Percentiles rank a stretch among this genome's conserved stretches.
These are phyloP conservation scores for Siniperca chuatsi DNA, from an alignment of 2,113 vertebrate genomes.

Conservation along the genomic window DNA sequence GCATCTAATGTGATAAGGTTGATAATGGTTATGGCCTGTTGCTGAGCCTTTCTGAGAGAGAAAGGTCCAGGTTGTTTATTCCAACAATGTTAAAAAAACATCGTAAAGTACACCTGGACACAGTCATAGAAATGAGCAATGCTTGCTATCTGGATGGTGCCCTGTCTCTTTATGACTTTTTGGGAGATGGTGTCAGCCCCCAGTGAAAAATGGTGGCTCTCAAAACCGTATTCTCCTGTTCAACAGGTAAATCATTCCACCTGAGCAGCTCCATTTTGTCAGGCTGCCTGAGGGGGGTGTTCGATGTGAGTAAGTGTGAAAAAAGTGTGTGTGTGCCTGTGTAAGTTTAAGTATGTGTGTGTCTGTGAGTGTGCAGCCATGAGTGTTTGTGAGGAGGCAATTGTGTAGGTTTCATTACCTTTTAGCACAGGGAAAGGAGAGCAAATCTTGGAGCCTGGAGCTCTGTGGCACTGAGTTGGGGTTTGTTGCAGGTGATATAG, in stretches of 20 bases:
- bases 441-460: constrained; percentile 17
- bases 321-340: background rate
- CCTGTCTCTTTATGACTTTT: constrained; percentile 68
- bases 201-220: constrained; percentile 67
- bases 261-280: constrained; percentile 66
- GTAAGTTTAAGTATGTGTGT: background rate
- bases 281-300: constrained; percentile 39
- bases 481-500: constrained; percentile 48
- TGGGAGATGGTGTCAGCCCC: constrained; percentile 60
- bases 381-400: background rate
- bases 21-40: background rate
- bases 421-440: constrained; percentile 25
- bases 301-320: constrained; percentile 18
- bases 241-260: constrained; percentile 78
- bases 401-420: constrained; percentile 40
- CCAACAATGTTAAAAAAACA: constrained; percentile 29
- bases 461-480: constrained; percentile 24
- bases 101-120: constrained; percentile 35
- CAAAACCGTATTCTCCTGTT: constrained; percentile 56
- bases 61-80: constrained; percentile 30
- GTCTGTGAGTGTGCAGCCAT: background rate
- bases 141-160: constrained; percentile 42
- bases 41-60: background rate
- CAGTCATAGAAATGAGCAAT: constrained; percentile 65
- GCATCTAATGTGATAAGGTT: background rate